Conservation (phyloP, 2,888 invertebrate genomes). For the Cheilosia soror region DNA sequence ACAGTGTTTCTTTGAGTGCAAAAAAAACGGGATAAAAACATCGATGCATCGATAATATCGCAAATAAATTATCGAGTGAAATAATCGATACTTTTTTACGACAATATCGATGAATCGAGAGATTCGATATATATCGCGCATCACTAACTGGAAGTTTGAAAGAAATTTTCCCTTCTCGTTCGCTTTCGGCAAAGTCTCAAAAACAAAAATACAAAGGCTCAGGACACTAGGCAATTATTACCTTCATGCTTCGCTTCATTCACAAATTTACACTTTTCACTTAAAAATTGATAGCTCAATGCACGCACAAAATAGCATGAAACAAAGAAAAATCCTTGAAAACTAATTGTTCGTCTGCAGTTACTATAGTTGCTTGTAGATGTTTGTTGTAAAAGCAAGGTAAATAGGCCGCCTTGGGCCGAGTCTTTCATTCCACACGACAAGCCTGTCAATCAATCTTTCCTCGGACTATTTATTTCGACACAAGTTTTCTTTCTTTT, state of each 20-base stretch:
- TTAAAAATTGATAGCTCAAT: background rate
- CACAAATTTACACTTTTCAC: background rate
- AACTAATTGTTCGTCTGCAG: slow-evolving; percentile 45
- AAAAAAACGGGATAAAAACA: too few relatives aligned
- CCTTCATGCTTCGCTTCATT: background rate
- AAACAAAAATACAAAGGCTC: too few relatives aligned
- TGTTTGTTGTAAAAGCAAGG: slow-evolving; percentile 17
- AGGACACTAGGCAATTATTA: too few relatives aligned
- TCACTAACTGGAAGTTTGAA: too few relatives aligned
- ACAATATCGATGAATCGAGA: too few relatives aligned
- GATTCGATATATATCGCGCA: too few relatives aligned
- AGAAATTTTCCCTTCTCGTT: too few relatives aligned
- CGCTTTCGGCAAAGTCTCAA: too few relatives aligned
- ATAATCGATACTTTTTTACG: too few relatives aligned
- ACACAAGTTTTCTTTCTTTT: slow-evolving; percentile 20
- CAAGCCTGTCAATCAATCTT: slow-evolving; percentile 67
- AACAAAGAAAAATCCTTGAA: slow-evolving; percentile 35
- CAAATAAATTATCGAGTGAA: too few relatives aligned
- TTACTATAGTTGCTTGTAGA: slow-evolving; percentile 25
- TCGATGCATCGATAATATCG: too few relatives aligned
- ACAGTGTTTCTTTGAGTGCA: too few relatives aligned
- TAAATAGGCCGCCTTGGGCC: slow-evolving; percentile 29
- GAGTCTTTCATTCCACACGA: slow-evolving; percentile 17
- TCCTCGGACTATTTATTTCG: slow-evolving; percentile 35
- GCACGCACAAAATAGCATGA: background rate